phyloP scores from a whole-genome alignment of 1,140 invertebrate species.

The Acromyrmex echinatior region DNA sequence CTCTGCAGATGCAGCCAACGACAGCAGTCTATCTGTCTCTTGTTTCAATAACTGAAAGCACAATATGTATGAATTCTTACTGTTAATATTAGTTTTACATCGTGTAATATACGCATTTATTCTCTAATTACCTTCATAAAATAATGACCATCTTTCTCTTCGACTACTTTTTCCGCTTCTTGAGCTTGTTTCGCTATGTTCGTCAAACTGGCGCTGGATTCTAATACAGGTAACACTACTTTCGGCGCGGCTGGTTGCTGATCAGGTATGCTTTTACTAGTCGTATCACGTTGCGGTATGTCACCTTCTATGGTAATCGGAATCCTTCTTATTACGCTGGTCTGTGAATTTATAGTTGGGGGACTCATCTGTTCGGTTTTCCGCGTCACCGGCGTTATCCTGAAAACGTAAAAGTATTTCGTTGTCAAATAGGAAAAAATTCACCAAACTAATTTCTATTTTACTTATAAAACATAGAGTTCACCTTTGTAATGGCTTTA shows the following conservation, averaged over 20 bases:
- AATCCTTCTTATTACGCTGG: constrained; percentile 38
- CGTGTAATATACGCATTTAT: not conserved
- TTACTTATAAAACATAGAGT: not conserved
- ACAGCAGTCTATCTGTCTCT: constrained; percentile 90
- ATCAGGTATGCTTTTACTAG: constrained; percentile 82
- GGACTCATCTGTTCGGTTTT: constrained; percentile 63
- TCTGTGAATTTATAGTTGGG: constrained; percentile 32
- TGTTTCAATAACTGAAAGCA: constrained; percentile 88
- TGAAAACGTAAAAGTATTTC: not conserved
- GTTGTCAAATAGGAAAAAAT: not conserved
- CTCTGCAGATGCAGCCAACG: constrained; percentile 90
- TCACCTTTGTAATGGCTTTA: constrained; percentile 84
- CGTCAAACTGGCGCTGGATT: constrained; percentile 78
- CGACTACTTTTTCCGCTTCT: constrained; percentile 71
- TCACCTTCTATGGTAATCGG: constrained; percentile 40
- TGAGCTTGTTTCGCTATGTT: constrained; percentile 77
- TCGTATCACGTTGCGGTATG: constrained; percentile 64
- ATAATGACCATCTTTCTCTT: constrained; percentile 91
- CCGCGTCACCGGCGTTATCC: constrained; percentile 63
- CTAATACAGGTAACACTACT: constrained; percentile 85
- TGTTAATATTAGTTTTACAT: not conserved
- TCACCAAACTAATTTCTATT: not conserved
- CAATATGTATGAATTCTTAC: constrained; percentile 4
- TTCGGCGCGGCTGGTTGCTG: constrained; percentile 86
- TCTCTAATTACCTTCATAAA: constrained; percentile 87